Conservation (phyloP, 1,140 invertebrate species). For the Oscheius sp. region DNA sequence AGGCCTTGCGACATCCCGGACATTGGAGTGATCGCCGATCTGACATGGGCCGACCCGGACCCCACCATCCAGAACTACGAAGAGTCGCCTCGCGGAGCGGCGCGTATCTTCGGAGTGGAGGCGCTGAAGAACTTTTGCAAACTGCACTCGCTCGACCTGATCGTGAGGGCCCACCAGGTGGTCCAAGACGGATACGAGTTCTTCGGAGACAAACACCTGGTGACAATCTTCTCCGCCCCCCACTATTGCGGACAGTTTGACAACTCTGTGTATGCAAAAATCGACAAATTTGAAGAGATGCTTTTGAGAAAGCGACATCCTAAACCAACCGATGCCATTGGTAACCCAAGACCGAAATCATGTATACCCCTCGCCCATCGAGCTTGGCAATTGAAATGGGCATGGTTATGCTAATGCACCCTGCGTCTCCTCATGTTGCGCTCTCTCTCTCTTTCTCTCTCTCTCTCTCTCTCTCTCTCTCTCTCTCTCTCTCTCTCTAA, state of each 20-base stretch:
- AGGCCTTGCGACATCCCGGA: slow-evolving; percentile 51
- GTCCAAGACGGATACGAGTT: slow-evolving; percentile 69
- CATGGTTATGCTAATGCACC: too few species aligned
- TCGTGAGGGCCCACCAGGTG: slow-evolving; percentile 51
- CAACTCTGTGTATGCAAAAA: too few species aligned
- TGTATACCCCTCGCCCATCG: too few species aligned
- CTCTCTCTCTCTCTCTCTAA: too few species aligned
- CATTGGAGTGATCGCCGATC: slow-evolving; percentile 35
- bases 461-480: too few species aligned
- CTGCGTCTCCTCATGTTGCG: too few species aligned
- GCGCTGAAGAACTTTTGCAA: slow-evolving; percentile 39
- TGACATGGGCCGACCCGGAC: slow-evolving; percentile 75
- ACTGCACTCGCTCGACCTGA: slow-evolving; percentile 36
- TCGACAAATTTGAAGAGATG: too few species aligned
- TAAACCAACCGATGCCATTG: too few species aligned
- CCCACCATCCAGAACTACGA: slow-evolving; percentile 81
- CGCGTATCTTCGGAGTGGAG: slow-evolving; percentile 45
- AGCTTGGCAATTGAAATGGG: too few species aligned
- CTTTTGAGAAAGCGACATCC: too few species aligned
- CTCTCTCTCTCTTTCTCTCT: too few species aligned
- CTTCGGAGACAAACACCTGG: slow-evolving; percentile 60
- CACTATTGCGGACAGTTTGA: slow-evolving; percentile 52
- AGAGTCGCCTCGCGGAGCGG: slow-evolving; percentile 72
- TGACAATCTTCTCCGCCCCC: slow-evolving; percentile 51
- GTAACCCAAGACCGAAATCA: too few species aligned